Evolutionary conservation across 2,113 vertebrate species (phyloP).

Genomic region (Lucifuga dentata): DNA sequence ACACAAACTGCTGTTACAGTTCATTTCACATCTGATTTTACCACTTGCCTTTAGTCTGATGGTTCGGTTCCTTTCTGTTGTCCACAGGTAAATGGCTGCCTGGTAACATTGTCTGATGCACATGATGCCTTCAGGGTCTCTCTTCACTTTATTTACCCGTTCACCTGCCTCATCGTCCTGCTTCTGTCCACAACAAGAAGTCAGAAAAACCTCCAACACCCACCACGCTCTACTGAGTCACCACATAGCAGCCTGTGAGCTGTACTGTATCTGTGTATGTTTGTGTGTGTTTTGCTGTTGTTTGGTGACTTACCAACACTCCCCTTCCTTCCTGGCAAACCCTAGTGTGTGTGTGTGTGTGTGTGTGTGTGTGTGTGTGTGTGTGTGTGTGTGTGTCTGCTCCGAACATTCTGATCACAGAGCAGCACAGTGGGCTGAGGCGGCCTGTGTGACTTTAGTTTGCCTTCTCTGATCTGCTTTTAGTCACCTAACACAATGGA

Average conservation of each 20-base stretch:
- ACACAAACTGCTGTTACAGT: neutral
- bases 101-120: constrained; percentile 55
- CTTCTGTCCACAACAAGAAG: constrained; percentile 26
- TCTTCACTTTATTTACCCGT: neutral
- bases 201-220: constrained; percentile 64
- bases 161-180: constrained; percentile 13
- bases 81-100: constrained; percentile 35
- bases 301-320: constrained; percentile 35
- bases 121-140: constrained; percentile 43
- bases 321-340: constrained; percentile 34
- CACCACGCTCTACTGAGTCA: constrained; percentile 58
- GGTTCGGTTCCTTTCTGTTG: constrained; percentile 10
- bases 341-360: neutral
- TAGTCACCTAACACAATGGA: constrained; percentile 69
- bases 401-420: constrained; percentile 34
- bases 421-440: neutral
- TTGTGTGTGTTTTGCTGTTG: constrained; percentile 39
- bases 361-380: no score
- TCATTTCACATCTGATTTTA: neutral
- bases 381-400: no score
- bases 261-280: constrained; percentile 22
- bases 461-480: constrained; percentile 55
- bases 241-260: constrained; percentile 42
- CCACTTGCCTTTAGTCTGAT: constrained; percentile 54
- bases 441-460: constrained; percentile 23